Evolutionary conservation across 2,797 vertebrate species (phyloP), one percentile per base, ranked within the genome.

Genomic region (Macroramphosus scolopax): DNA sequence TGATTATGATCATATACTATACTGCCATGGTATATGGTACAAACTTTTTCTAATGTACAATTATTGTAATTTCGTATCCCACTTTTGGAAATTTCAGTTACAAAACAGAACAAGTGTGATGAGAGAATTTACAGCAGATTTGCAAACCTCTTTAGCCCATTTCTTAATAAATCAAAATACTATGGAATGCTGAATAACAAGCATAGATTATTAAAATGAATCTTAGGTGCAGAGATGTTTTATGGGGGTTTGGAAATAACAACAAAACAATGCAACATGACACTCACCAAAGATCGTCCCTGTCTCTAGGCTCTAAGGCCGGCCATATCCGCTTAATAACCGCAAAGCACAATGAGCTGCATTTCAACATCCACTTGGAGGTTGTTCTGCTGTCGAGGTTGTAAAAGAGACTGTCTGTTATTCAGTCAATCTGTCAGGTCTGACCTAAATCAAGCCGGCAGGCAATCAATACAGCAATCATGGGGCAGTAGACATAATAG

Each of bases 381-480:
- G 14, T 29, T 42, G 29, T 28, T 5, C 9, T 14, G 37, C 12
- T 51, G 25, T 3, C 5, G 6, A 2, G 52, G 52, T 1, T 16
- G 44, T 56, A 35, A 52, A 42, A 66, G 28, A 53, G 35, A 30
- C n/a, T 2, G 43, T 47, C 41, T 64, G 24, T 56, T 13, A 40
- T 62, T 48, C 18, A 36, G 43, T 77, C 81, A 31, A 73, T 28
- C 35, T 63, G 58, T 74, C 72, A 45, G 39, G 44, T 52, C 68
- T 85, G 86, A 87, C 84, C 87, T 73, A 78, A 61, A 85, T 88
- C 39, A 58, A 51, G 59, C 51, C 53, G 29, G 35, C 36, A 8
- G 60, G 2, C 20, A 32, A 74, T 87, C 85, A 44, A 84, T 87
- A 70, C 10, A 39, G 47, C 54, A 55, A 72, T 63, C 64, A 58